These are phyloP conservation scores for Tetragonula carbonaria DNA, from an alignment of 2,888 invertebrate species.

Conservation along the genomic window DNA sequence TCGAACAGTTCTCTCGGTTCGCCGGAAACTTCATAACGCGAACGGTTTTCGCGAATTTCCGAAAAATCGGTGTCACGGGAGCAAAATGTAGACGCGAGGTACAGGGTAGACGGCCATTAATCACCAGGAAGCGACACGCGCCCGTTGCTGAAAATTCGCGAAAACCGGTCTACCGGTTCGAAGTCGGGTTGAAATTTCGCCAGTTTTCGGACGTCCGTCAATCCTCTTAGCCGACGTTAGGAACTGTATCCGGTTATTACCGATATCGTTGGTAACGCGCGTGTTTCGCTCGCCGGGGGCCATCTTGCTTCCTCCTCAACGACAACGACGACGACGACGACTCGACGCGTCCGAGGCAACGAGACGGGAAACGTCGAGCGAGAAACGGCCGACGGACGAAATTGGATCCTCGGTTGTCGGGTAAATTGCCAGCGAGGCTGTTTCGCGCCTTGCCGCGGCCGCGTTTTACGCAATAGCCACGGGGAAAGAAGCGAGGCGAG, in stretches of 20 bases:
- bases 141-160: conserved; percentile 37
- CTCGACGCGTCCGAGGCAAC: conserved; percentile 22
- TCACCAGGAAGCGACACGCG: conserved; percentile 2
- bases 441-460: conserved; percentile 48
- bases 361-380: conserved; percentile 18
- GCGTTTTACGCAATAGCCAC: conserved; percentile 33
- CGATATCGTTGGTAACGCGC: conserved; percentile 30
- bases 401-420: conserved; percentile 63
- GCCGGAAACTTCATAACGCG: background rate
- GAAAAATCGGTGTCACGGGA: conserved; percentile 12
- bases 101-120: conserved; percentile 15
- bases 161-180: background rate
- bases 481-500: background rate
- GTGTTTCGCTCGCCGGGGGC: background rate
- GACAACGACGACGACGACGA: background rate
- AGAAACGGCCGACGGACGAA: conserved; percentile 34
- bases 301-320: background rate
- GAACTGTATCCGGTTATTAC: conserved; percentile 24
- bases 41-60: background rate
- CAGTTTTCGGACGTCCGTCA: conserved; percentile 15
- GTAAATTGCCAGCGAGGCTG: conserved; percentile 58
- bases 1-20: too few species aligned
- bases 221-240: conserved; percentile 26
- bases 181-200: conserved; percentile 8
- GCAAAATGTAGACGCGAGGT: background rate